These are phyloP conservation scores for Catotricha subobsoleta DNA, from an alignment of 2,888 invertebrate genomes.

Conservation along the genomic window DNA sequence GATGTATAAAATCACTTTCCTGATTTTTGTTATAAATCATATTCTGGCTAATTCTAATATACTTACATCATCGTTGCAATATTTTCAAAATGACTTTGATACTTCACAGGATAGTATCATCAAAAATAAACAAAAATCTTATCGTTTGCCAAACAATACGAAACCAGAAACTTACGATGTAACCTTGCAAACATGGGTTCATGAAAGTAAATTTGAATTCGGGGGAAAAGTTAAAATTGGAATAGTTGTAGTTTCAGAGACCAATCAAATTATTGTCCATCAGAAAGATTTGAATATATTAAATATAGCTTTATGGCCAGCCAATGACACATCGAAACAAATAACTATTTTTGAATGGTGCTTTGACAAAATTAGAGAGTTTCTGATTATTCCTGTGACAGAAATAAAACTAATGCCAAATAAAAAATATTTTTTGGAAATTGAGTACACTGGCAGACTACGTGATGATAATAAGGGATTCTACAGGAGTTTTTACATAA, in stretches of 20 bases:
- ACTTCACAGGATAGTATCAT: too few species aligned
- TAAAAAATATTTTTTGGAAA: constrained; percentile 29
- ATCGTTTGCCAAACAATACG: constrained; percentile 36
- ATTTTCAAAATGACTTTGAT: too few species aligned
- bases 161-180: constrained; percentile 37
- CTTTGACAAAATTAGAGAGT: not conserved
- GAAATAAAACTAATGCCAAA: not conserved
- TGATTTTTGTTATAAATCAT: too few species aligned
- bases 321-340: not conserved
- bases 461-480: constrained; percentile 43
- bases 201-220: constrained; percentile 19
- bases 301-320: constrained; percentile 10
- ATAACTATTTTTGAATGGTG: not conserved
- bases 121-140: too few species aligned
- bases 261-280: constrained; percentile 37
- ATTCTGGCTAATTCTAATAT: too few species aligned
- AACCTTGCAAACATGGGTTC: constrained; percentile 31
- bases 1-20: too few species aligned
- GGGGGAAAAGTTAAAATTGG: constrained; percentile 31
- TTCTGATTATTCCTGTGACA: not conserved
- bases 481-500: constrained; percentile 40
- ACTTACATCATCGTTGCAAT: too few species aligned
- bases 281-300: constrained; percentile 33
- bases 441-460: constrained; percentile 38
- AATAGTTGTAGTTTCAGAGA: constrained; percentile 30